Base-by-base conservation (phyloP, 2,113 vertebrate species). In the Cebus imitator region DNA sequence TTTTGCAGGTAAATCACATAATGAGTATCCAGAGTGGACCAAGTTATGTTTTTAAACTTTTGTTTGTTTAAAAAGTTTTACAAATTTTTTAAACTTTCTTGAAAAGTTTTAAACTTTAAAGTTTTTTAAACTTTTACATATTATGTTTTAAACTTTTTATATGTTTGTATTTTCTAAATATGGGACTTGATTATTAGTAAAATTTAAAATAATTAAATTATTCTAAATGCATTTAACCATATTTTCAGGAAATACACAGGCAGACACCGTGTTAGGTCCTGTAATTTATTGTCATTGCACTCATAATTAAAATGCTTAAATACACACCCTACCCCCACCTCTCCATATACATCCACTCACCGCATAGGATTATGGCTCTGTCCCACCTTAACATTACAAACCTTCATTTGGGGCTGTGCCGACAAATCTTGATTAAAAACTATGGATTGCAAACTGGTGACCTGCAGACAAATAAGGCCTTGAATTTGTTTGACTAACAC, bases 31-130 rank as follows among this genome's bases (percentile, higher is more conserved):
- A 88, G 12, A 85, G 43, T 78, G 14, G 55, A 86, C 50, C 1
- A 87, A 87, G 21, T 75, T 80, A 37, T 61, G 16, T n/a, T 91
- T 91, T 95, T 35, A 95, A 97, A 93, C 50, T 95, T 94, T 81
- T 75, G 5, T 81, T 86, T 84, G 25, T 48, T 50, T 30, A 30
- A 75, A 75, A 45, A 27, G 73, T 75, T 75, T 75, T 73, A n/a
- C 40, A 78, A 18, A 32, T 27, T 73, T 21, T 23, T 73, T 13
- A 43, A 75, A 75, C 37, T 73, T 40, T 37, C 4, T 73, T 37
- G 9, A 73, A 73, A 73, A 73, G n/a, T 73, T 73, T 40, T 40
- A 73, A 73, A 25, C n/a, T 40, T 73, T 1, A 73, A 37, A 73
- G 4, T 40, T 21, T 72, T 70, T 18, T 79, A 79, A 61, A 89